A percentile compares a stretch with the other conserved stretches of the same genome.
Conservation (phyloP, 2,113 vertebrate genomes). For the Ceyx cyanopectus region DNA sequence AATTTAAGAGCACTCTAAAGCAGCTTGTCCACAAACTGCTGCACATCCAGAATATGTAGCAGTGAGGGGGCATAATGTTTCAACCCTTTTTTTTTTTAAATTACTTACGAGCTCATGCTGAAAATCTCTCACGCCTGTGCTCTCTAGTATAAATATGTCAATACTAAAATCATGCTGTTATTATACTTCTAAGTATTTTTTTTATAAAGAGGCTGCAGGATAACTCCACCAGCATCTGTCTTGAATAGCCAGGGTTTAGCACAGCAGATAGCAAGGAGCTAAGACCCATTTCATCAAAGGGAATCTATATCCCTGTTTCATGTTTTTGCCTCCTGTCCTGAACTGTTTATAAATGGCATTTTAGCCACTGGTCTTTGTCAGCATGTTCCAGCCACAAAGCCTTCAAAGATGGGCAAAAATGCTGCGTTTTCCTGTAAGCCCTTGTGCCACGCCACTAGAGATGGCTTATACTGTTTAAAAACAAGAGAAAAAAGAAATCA, state of each 20-base stretch:
- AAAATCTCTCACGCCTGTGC: neutral
- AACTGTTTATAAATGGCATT: conserved; percentile 1
- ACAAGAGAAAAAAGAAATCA: neutral
- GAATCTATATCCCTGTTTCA: neutral
- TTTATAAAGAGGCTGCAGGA: neutral
- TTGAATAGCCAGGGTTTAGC: neutral
- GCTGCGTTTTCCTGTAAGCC: neutral
- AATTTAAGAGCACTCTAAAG: neutral
- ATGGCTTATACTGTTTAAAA: neutral
- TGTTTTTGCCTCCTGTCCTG: neutral
- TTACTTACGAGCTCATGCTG: neutral
- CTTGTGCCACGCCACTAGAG: neutral
- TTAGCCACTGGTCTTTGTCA: neutral
- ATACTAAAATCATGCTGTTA: conserved; percentile 20
- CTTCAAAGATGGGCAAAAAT: neutral
- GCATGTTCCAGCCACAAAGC: neutral
- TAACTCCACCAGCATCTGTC: neutral
- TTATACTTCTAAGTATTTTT: conserved; percentile 14
- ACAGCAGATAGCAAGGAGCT: neutral
- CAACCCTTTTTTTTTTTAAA: neutral
- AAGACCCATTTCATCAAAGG: neutral
- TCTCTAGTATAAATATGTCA: conserved; percentile 3
- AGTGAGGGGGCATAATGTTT: neutral
- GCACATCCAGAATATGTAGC: neutral
- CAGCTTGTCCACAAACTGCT: neutral